Evolutionary conservation across 2,113 vertebrate species (phyloP), one percentile per base, ranked within the genome.

Genomic region (Empidonax traillii): DNA sequence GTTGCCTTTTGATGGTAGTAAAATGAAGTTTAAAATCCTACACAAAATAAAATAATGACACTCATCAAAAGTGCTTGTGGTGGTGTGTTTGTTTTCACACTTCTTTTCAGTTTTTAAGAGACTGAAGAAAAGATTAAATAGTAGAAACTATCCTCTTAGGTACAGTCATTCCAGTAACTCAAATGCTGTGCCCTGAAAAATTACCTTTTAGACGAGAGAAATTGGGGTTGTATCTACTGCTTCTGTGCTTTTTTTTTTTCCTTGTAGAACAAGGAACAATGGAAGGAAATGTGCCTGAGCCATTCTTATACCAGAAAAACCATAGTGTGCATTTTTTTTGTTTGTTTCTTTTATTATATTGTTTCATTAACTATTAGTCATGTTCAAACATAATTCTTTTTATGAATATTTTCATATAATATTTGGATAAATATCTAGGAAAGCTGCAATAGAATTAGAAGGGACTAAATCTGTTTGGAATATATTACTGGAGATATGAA

Each of bases 211-310:
- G 56, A 39, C 23, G 46, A 20, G 33, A 47, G 51, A 67, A 89
- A 52, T 5, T 9, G 21, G 15, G 9, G 85, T 91, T 80, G n/a
- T 83, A 22, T 85, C 79, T 85, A 58, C 46, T 77, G 43, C 63
- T 62, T 74, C 31, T 81, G 77, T 78, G 46, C 69, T 66, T 0
- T 23, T 77, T 33, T 65, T 22, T 37, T 68, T 24, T 3, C 46
- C 68, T 84, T 0, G 1, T 93, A 71, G 85, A 91, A 63, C 59
- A 74, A 71, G 77, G 33, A 90, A 95, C 92, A 95, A 94, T 93
- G 62, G 58, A 58, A 89, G 91, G 94, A 97, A 96, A 71, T 79
- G 41, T 89, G 71, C 81, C 80, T 66, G 46, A 69, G 75, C 61
- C 66, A 22, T 49, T 91, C 71, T 56, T 91, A 63, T 9, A 72